A percentile compares a stretch with the other conserved stretches of the same genome.
Conservation (phyloP, 2,888 invertebrate genomes). For the Parascotia fuliginaria region DNA sequence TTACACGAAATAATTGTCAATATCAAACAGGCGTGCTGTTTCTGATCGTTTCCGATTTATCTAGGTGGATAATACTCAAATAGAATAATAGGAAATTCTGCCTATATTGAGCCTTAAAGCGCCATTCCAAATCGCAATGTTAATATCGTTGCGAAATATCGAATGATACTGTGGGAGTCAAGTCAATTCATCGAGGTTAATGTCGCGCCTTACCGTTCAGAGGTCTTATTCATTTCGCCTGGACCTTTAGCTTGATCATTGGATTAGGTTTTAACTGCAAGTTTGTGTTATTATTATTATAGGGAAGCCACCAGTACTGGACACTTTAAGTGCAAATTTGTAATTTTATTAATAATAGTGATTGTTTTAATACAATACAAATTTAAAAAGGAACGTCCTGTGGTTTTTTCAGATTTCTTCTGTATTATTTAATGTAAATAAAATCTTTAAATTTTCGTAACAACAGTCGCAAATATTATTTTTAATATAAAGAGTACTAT, state of each 20-base stretch:
- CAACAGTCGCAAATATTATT: too few species aligned
- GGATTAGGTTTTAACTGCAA: slow-evolving; percentile 24
- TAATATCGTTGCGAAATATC: slow-evolving; percentile 73
- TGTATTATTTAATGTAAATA: too few species aligned
- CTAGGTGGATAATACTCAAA: slow-evolving; percentile 57
- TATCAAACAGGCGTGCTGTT: slow-evolving; percentile 60
- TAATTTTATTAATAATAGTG: too few species aligned
- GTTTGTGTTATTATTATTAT: not conserved
- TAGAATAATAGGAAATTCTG: slow-evolving; percentile 70
- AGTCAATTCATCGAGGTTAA: slow-evolving; percentile 33
- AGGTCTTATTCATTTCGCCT: slow-evolving; percentile 23
- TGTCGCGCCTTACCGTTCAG: slow-evolving; percentile 18
- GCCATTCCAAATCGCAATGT: slow-evolving; percentile 74
- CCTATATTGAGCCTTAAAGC: slow-evolving; percentile 62
- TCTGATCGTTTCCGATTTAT: slow-evolving; percentile 71
- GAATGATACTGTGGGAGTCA: slow-evolving; percentile 49
- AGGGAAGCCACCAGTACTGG: too few species aligned
- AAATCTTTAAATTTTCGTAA: too few species aligned
- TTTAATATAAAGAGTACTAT: too few species aligned
- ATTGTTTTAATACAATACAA: too few species aligned
- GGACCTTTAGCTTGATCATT: slow-evolving; percentile 32
- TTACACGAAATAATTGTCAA: slow-evolving; percentile 74
- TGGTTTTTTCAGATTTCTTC: too few species aligned
- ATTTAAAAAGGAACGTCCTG: too few species aligned
- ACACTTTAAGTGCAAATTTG: too few species aligned